phyloP scores from a whole-genome alignment of 2,113 vertebrate genomes.

The Seriola quinqueradiata region DNA sequence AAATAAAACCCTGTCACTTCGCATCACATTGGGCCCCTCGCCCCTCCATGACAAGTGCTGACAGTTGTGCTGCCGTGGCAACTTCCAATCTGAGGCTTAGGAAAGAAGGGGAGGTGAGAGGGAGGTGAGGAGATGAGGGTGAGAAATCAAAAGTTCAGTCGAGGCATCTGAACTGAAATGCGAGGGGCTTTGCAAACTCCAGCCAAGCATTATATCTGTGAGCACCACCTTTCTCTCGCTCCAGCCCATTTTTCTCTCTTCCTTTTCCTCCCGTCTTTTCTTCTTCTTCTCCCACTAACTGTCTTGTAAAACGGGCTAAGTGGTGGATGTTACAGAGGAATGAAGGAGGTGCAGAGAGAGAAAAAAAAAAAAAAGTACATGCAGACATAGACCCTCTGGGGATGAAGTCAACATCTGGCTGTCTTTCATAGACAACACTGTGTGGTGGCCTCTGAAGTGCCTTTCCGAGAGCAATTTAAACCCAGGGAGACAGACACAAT shows the following conservation, averaged over 20 bases:
- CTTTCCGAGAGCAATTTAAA: constrained; percentile 88
- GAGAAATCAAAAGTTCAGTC: constrained; percentile 71
- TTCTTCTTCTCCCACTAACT: constrained; percentile 36
- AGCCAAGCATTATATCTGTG: constrained; percentile 66
- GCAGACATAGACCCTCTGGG: constrained; percentile 82
- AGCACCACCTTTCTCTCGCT: constrained; percentile 41
- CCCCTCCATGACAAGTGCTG: constrained; percentile 78
- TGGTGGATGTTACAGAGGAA: constrained; percentile 58
- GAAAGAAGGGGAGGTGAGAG: constrained; percentile 33
- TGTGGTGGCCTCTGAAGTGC: constrained; percentile 87
- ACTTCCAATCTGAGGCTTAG: constrained; percentile 81
- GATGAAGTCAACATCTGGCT: constrained; percentile 88
- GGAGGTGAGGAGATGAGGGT: constrained; percentile 50
- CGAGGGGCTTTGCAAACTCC: constrained; percentile 70
- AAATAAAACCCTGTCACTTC: constrained; percentile 85
- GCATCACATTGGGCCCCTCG: constrained; percentile 69
- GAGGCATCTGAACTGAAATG: constrained; percentile 67
- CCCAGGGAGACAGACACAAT: constrained; percentile 91
- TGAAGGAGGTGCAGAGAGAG: constrained; percentile 17
- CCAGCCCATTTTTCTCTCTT: background rate
- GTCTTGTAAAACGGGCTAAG: constrained; percentile 59
- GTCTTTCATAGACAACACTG: constrained; percentile 88
- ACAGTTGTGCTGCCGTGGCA: constrained; percentile 85
- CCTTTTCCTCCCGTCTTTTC: background rate
- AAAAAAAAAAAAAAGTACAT: background rate